These are phyloP conservation scores for Cydia splendana DNA, from an alignment of 1,140 invertebrate species.

Conservation along the genomic window DNA sequence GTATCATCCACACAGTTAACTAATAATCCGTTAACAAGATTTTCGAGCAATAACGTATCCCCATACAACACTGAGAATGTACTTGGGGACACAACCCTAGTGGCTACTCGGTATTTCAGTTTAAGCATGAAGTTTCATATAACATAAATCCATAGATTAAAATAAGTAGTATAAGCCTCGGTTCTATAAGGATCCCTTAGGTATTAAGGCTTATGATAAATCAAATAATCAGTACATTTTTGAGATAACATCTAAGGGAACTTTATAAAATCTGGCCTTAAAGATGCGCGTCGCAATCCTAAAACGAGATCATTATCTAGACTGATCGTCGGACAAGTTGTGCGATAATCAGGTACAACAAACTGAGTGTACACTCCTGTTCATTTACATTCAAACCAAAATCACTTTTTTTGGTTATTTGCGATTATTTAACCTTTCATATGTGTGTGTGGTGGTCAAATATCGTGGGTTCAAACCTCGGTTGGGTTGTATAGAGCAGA, in stretches of 20 bases:
- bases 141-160: not conserved
- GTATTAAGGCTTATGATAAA: not conserved
- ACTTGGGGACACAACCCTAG: no score
- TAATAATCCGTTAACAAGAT: no score
- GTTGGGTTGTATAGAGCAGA: not conserved
- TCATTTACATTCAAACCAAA: not conserved
- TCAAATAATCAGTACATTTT: not conserved
- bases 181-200: not conserved
- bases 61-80: no score
- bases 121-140: no score
- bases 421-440: not conserved
- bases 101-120: no score
- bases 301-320: slow-evolving; percentile 15
- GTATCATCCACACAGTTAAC: no score
- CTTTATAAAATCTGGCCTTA: not conserved
- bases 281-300: not conserved
- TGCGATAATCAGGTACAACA: slow-evolving; percentile 28
- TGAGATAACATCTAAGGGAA: not conserved
- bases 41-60: no score
- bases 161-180: slow-evolving; percentile 10
- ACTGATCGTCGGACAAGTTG: slow-evolving; percentile 15
- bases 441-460: no score
- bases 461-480: no score
- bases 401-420: no score
- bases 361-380: not conserved